phyloP scores from a whole-genome alignment of 2,113 vertebrate genomes.

The Xenopus borealis region DNA sequence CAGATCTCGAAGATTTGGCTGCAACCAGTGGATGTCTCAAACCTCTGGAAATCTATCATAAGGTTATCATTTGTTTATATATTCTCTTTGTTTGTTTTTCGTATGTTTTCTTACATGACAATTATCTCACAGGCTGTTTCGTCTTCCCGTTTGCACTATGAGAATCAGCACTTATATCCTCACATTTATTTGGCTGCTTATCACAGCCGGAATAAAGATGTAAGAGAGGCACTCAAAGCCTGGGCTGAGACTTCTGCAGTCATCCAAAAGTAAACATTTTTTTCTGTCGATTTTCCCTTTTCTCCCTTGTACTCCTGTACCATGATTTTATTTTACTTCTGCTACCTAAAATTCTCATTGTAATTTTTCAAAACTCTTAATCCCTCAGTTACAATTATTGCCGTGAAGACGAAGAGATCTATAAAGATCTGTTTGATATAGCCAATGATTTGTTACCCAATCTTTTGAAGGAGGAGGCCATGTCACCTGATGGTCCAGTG shows the following conservation, averaged over 20 bases:
- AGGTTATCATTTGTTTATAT: slow-evolving; percentile 69
- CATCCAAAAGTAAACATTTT: slow-evolving; percentile 82
- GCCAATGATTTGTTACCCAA: slow-evolving; percentile 89
- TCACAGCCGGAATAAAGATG: slow-evolving; percentile 82
- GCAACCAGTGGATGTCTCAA: slow-evolving; percentile 76
- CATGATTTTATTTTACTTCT: too few species aligned
- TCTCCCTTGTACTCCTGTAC: too few species aligned
- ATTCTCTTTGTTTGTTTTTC: neutral
- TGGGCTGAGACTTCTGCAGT: slow-evolving; percentile 86
- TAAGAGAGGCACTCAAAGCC: slow-evolving; percentile 76
- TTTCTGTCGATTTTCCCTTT: neutral
- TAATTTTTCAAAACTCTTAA: too few species aligned
- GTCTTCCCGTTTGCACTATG: slow-evolving; percentile 80
- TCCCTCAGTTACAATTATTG: slow-evolving; percentile 84
- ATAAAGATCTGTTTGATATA: slow-evolving; percentile 91
- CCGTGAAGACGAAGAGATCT: slow-evolving; percentile 90
- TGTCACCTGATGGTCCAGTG: slow-evolving; percentile 64
- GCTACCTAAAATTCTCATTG: too few species aligned
- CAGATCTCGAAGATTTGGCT: slow-evolving; percentile 86
- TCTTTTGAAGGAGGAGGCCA: slow-evolving; percentile 79
- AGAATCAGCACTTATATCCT: slow-evolving; percentile 90
- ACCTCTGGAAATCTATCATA: slow-evolving; percentile 77
- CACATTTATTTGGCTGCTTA: slow-evolving; percentile 90
- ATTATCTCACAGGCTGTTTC: slow-evolving; percentile 67
- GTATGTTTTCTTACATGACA: neutral